phyloP scores from a whole-genome alignment of 2,797 vertebrate species.

The Chanos chanos region DNA sequence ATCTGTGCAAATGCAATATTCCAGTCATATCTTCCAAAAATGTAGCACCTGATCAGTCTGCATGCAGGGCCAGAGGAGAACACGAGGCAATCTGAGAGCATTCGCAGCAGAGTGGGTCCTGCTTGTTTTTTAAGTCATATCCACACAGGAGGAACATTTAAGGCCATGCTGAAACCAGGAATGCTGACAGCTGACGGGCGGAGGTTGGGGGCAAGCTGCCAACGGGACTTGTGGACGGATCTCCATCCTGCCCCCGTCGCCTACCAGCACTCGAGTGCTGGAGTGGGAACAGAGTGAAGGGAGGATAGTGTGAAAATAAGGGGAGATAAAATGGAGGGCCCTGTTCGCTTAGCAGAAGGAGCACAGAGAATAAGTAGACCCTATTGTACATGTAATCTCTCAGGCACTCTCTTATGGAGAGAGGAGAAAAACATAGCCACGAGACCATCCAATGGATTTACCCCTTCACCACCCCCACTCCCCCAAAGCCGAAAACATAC shows the following conservation, averaged over 20 bases:
- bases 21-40: no score
- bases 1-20: no score
- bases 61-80: conserved; percentile 4
- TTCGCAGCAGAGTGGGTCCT: neutral
- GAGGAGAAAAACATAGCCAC: neutral
- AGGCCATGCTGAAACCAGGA: conserved; percentile 44
- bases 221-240: conserved; percentile 20
- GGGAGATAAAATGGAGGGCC: conserved; percentile 37
- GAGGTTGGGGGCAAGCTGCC: conserved; percentile 21
- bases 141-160: conserved; percentile 33
- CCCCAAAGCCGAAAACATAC: no score
- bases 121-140: conserved; percentile 3
- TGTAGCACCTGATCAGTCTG: conserved; percentile 30
- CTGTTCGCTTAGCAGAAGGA: conserved; percentile 13
- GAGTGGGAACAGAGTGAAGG: conserved; percentile 28
- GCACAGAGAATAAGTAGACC: conserved; percentile 17
- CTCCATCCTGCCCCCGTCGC: conserved; percentile 27
- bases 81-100: conserved; percentile 17
- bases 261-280: conserved; percentile 26
- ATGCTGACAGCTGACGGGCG: conserved; percentile 41
- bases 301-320: conserved; percentile 30
- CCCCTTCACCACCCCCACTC: neutral
- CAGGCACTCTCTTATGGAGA: conserved; percentile 11
- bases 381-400: conserved; percentile 32
- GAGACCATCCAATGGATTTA: neutral